phyloP scores from a whole-genome alignment of 2,113 vertebrate species.

The Psophia crepitans region DNA sequence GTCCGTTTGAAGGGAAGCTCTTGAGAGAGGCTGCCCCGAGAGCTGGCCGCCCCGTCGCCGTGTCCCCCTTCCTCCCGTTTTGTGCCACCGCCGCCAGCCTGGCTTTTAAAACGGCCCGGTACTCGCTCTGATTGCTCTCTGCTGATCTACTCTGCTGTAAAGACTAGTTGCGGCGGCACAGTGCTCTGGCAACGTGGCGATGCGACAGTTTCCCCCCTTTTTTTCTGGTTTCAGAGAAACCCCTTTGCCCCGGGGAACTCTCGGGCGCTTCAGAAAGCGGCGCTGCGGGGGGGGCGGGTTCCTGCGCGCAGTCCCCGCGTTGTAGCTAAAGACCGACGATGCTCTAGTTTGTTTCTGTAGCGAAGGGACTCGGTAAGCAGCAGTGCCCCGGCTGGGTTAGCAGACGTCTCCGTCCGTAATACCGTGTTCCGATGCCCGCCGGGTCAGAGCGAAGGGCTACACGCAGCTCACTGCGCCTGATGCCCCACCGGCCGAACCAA shows the following conservation, averaged over 20 bases:
- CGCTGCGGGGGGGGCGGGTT: too few relatives aligned
- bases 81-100: neutral
- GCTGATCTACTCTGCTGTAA: neutral
- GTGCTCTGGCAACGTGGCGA: neutral
- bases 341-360: neutral
- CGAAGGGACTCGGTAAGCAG: neutral
- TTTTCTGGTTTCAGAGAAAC: neutral
- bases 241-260: neutral
- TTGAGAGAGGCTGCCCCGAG: neutral
- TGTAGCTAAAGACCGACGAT: neutral
- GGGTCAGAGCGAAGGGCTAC: neutral
- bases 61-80: too few relatives aligned
- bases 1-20: neutral
- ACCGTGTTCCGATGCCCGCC: neutral
- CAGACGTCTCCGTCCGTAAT: too few relatives aligned
- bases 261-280: neutral
- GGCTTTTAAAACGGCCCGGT: neutral
- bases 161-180: neutral
- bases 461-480: too few relatives aligned
- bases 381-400: neutral
- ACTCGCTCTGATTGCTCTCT: neutral
- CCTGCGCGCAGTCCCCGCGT: fast-evolving
- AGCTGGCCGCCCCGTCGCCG: fast-evolving
- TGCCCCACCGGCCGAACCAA: neutral
- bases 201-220: too few relatives aligned